phyloP scores from a whole-genome alignment of 2,797 vertebrate species.

The Pelodytes ibericus region DNA sequence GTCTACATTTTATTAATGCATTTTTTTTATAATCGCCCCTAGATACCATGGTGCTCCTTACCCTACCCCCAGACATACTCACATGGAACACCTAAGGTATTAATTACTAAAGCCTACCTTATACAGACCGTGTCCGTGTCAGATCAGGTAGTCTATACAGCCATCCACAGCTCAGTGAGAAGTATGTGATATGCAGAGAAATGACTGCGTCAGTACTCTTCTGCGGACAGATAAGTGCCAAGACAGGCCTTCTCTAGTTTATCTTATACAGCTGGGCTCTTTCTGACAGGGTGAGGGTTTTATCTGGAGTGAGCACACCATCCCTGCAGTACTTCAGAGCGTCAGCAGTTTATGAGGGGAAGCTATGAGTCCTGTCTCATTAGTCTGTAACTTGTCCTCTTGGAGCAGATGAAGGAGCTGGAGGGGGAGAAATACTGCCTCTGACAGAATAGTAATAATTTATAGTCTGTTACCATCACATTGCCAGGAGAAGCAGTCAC shows the following conservation, averaged over 20 bases:
- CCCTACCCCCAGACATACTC: too few relatives aligned
- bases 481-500: background rate
- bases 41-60: too few relatives aligned
- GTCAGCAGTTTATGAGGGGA: slow-evolving; percentile 38
- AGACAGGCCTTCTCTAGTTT: slow-evolving; percentile 23
- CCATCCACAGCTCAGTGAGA: background rate
- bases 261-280: slow-evolving; percentile 32
- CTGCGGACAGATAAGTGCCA: slow-evolving; percentile 17
- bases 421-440: background rate
- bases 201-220: background rate
- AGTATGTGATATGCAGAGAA: background rate
- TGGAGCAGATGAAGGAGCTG: background rate
- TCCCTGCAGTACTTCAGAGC: slow-evolving; percentile 13
- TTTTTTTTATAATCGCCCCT: too few relatives aligned
- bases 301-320: slow-evolving; percentile 43
- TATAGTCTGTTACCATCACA: background rate
- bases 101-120: slow-evolving; percentile 22
- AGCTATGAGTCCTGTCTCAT: slow-evolving; percentile 7
- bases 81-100: too few relatives aligned
- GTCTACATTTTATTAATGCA: too few relatives aligned
- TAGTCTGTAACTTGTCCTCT: slow-evolving; percentile 8
- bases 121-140: background rate
- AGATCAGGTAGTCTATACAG: background rate
- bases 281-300: slow-evolving; percentile 31
- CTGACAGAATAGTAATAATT: background rate